These are phyloP conservation scores for Drosophila orosa DNA, from an alignment of 1,140 invertebrate genomes.

Conservation along the genomic window DNA sequence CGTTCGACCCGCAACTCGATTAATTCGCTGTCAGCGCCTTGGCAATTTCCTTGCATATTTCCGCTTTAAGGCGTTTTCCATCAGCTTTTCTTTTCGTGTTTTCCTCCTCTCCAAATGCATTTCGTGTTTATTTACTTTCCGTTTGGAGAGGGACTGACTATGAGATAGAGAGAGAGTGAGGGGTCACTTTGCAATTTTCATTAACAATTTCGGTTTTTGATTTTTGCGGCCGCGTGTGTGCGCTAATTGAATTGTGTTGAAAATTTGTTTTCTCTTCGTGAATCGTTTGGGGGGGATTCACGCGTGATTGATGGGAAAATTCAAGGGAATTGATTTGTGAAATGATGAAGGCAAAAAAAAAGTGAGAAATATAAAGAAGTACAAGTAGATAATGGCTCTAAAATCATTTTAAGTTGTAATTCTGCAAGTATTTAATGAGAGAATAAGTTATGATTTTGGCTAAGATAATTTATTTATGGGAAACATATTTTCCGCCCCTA, in stretches of 20 bases:
- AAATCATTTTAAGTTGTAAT: not conserved
- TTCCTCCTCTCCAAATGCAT: conserved; percentile 22
- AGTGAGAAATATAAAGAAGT: not conserved
- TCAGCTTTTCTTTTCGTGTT: conserved; percentile 53
- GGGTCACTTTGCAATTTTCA: conserved; percentile 63
- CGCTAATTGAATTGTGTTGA: conserved; percentile 75
- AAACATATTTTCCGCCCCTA: not conserved
- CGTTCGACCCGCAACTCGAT: conserved; percentile 16
- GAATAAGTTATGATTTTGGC: not conserved
- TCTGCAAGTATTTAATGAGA: not conserved
- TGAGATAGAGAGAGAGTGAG: not conserved
- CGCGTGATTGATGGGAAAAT: conserved; percentile 37
- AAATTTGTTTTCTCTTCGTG: conserved; percentile 44
- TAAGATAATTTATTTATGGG: not conserved
- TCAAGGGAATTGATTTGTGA: not conserved
- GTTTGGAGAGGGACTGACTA: not conserved
- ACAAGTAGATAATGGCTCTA: not conserved
- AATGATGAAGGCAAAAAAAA: not conserved
- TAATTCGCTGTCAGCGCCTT: conserved; percentile 66
- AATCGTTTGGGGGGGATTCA: conserved; percentile 18
- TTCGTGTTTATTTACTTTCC: conserved; percentile 64
- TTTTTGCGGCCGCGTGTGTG: conserved; percentile 61
- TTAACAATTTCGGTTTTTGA: conserved; percentile 67
- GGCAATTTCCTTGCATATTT: conserved; percentile 80
- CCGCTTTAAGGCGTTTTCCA: conserved; percentile 73